phyloP scores from a whole-genome alignment of 2,113 vertebrate species.

The Arenaria interpres region DNA sequence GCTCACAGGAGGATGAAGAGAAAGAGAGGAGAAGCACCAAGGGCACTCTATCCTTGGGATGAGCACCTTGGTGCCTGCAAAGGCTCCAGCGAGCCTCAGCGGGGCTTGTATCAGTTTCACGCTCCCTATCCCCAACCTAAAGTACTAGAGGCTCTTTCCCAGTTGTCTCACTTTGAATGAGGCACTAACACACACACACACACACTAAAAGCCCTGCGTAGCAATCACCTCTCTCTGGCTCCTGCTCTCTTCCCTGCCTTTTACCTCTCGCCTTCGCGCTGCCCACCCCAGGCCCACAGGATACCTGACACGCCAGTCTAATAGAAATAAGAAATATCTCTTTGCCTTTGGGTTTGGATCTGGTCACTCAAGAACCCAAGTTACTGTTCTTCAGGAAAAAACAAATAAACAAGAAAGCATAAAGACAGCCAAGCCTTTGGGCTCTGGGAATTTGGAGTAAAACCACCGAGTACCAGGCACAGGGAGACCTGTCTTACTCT shows the following conservation, averaged over 20 bases:
- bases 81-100: neutral
- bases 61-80: neutral
- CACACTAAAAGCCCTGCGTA: neutral
- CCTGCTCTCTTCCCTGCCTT: neutral
- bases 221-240: neutral
- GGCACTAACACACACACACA: no score
- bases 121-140: neutral
- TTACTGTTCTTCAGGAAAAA: neutral
- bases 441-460: neutral
- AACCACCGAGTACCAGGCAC: neutral
- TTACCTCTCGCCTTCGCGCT: neutral
- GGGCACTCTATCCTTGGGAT: neutral
- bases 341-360: neutral
- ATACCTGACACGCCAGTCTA: fast-evolving
- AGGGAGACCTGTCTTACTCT: neutral
- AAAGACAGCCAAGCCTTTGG: neutral
- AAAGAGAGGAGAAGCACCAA: neutral
- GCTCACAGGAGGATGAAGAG: neutral
- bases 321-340: neutral
- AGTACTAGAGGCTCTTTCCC: neutral
- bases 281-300: neutral
- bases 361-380: neutral
- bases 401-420: neutral
- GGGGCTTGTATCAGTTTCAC: neutral
- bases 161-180: neutral